Percentiles rank a stretch among this genome's conserved stretches.
These are phyloP conservation scores for Crotalus horridus DNA, from an alignment of 2,113 vertebrate species.

Conservation along the genomic window DNA sequence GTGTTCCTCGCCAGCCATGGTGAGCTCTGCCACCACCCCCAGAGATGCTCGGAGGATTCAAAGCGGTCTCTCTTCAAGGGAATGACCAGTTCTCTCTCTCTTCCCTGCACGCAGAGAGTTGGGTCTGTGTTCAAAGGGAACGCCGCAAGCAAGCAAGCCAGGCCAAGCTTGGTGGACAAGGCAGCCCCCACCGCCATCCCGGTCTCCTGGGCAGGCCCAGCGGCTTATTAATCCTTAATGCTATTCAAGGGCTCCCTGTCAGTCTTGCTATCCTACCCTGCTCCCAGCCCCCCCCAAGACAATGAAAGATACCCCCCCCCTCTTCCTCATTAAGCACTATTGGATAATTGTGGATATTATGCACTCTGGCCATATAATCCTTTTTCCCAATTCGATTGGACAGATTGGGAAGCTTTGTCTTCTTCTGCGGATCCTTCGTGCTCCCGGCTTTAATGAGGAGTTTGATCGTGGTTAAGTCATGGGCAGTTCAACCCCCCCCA, in stretches of 20 bases:
- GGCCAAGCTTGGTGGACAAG: conserved; percentile 10
- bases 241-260: conserved; percentile 37
- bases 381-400: neutral
- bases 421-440: conserved; percentile 44
- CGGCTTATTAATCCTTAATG: conserved; percentile 32
- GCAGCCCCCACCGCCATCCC: neutral
- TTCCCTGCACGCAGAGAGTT: neutral
- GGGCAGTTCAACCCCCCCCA: conserved; percentile 15
- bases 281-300: neutral
- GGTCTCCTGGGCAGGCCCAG: conserved; percentile 38
- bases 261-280: conserved; percentile 11
- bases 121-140: conserved; percentile 14
- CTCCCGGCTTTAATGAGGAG: conserved; percentile 67
- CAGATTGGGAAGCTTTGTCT: neutral
- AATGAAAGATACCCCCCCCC: neutral
- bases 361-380: neutral
- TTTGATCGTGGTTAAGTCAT: conserved; percentile 65
- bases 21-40: too few species aligned
- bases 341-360: conserved; percentile 17
- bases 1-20: fast-evolving
- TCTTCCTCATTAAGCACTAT: conserved; percentile 29
- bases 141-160: neutral
- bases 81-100: neutral
- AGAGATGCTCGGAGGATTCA: neutral
- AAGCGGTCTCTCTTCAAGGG: neutral